These are phyloP conservation scores for Netelia fuscicornis DNA, from an alignment of 2,888 invertebrate species.

Conservation along the genomic window DNA sequence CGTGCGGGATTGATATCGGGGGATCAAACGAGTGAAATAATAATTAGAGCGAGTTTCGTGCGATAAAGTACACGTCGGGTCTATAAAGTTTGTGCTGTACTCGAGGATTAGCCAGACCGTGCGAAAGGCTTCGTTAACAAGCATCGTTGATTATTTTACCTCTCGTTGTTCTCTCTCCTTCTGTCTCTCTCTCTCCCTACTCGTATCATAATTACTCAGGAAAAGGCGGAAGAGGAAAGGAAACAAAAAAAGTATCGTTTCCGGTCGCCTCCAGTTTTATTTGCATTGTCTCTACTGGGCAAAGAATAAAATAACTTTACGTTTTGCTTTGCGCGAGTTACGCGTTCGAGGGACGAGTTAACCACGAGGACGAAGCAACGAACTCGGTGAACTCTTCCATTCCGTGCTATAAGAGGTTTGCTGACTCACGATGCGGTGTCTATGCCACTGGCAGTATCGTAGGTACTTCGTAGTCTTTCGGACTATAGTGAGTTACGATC, in stretches of 20 bases:
- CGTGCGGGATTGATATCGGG: too few relatives aligned
- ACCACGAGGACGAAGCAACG: conserved; percentile 46
- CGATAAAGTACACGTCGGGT: conserved; percentile 5
- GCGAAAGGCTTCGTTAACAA: conserved; percentile 51
- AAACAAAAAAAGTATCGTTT: conserved; percentile 29
- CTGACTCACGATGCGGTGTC: conserved; percentile 33
- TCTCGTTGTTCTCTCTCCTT: not conserved
- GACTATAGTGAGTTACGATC: too few relatives aligned
- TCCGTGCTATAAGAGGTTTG: conserved; percentile 19
- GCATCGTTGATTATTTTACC: conserved; percentile 28
- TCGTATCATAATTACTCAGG: conserved; percentile 46
- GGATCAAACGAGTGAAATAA: not conserved
- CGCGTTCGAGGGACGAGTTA: conserved; percentile 15
- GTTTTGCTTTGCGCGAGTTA: conserved; percentile 26
- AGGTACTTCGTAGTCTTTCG: too few relatives aligned
- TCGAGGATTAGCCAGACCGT: conserved; percentile 40
- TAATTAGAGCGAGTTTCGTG: conserved; percentile 3
- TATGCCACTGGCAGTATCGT: not conserved
- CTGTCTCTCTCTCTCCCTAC: not conserved
- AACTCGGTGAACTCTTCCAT: conserved; percentile 48
- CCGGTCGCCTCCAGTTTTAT: conserved; percentile 22
- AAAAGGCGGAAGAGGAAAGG: conserved; percentile 6
- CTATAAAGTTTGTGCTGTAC: not conserved
- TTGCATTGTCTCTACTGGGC: conserved; percentile 23
- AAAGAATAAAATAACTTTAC: not conserved